Percentiles rank a stretch among this genome's conserved stretches.
Evolutionary conservation across 2,113 vertebrate genomes (phyloP).

Genomic region (Progne subis): DNA sequence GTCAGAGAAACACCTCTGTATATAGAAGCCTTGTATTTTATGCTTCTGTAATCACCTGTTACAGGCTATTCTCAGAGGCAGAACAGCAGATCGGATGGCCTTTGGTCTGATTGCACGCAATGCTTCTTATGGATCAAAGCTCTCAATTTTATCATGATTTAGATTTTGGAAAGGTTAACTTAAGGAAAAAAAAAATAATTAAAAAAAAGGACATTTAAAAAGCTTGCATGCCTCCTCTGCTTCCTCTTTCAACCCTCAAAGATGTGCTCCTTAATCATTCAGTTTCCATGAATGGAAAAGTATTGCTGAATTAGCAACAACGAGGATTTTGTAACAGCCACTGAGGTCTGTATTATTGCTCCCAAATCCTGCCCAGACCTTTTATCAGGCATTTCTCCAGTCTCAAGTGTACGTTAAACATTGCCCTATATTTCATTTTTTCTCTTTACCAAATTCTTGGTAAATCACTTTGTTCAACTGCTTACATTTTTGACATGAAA

Average conservation of each 20-base stretch:
- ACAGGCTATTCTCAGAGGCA: neutral
- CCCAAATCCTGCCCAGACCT: neutral
- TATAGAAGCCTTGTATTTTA: neutral
- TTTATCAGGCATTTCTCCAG: neutral
- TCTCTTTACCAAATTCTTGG: neutral
- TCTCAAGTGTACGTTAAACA: neutral
- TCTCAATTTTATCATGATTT: neutral
- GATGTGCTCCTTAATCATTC: neutral
- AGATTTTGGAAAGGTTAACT: constrained; percentile 16
- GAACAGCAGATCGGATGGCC: neutral
- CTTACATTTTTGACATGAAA: neutral
- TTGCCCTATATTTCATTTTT: neutral
- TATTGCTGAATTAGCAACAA: neutral
- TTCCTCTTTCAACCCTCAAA: neutral
- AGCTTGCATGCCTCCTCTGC: neutral
- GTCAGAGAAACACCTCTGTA: neutral
- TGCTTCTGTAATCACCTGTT: constrained; percentile 11
- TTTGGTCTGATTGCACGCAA: neutral
- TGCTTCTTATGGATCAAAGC: constrained; percentile 30
- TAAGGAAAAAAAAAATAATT: neutral
- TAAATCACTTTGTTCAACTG: neutral
- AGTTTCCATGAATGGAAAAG: neutral
- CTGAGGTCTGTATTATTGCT: neutral
- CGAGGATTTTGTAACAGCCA: neutral
- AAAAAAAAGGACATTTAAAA: neutral